These are phyloP conservation scores for Macquaria ambigua DNA, from an alignment of 2,113 vertebrate species.

Conservation along the genomic window DNA sequence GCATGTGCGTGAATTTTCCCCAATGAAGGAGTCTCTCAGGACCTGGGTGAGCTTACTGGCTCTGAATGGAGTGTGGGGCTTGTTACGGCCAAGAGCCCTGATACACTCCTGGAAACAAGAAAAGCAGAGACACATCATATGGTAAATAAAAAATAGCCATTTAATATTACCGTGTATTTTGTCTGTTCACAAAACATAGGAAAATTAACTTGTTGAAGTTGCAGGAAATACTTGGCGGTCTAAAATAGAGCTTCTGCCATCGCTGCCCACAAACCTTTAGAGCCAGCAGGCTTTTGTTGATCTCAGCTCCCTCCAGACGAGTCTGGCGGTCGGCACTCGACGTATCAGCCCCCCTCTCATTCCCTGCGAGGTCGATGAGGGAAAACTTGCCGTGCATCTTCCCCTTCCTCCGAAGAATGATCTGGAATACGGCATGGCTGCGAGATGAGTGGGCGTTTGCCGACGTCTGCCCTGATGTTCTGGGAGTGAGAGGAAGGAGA, in stretches of 20 bases:
- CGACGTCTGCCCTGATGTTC: constrained; percentile 98
- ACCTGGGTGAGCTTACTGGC: constrained; percentile 99
- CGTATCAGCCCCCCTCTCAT: constrained; percentile 97
- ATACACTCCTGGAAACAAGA: constrained; percentile 92
- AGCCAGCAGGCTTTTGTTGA: constrained; percentile 98
- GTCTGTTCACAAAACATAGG: background rate
- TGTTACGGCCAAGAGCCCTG: constrained; percentile 96
- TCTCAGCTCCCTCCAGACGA: constrained; percentile 96
- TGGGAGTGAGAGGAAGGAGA: constrained; percentile 62
- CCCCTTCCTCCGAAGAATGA: constrained; percentile 94
- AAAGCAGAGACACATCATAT: background rate
- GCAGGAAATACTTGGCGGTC: background rate
- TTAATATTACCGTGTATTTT: background rate
- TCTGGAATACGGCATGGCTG: constrained; percentile 98
- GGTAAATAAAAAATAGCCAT: background rate
- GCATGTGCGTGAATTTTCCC: constrained; percentile 98
- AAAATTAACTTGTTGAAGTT: background rate
- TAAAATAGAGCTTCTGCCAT: background rate
- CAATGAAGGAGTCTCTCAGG: constrained; percentile 98
- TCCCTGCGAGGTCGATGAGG: constrained; percentile 97
- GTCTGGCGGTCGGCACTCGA: constrained; percentile 97
- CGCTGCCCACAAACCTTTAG: constrained; percentile 89
- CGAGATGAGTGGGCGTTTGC: constrained; percentile 97
- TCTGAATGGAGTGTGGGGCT: constrained; percentile 97
- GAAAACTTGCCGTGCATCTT: constrained; percentile 99